phyloP scores from a whole-genome alignment of 2,113 vertebrate species.

The Campylomormyrus numenius region DNA sequence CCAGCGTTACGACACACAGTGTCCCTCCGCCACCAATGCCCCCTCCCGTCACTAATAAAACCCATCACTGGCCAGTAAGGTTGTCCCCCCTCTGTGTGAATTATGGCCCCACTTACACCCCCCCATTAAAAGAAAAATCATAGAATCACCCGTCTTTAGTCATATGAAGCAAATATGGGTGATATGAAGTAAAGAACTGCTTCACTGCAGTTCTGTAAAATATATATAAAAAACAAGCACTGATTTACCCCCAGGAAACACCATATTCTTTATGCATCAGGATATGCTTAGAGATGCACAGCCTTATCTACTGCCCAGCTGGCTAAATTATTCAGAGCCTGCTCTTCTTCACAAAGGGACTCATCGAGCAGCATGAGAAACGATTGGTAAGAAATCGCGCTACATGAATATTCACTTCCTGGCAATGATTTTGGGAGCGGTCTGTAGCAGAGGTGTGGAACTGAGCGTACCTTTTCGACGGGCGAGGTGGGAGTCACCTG shows the following conservation, averaged over 20 bases:
- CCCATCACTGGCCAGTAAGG: not conserved
- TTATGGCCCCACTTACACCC: no score
- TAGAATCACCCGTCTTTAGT: not conserved
- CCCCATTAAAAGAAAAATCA: no score
- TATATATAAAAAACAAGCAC: not conserved
- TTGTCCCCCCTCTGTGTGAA: not conserved
- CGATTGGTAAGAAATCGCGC: not conserved
- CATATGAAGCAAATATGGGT: no score
- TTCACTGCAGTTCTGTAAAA: not conserved
- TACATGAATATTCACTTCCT: not conserved
- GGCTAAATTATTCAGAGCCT: not conserved
- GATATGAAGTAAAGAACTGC: not conserved
- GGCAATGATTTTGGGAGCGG: not conserved
- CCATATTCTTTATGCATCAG: not conserved
- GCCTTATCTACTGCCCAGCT: not conserved
- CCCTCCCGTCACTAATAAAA: not conserved
- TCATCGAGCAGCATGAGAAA: not conserved
- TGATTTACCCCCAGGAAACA: not conserved
- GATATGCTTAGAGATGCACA: not conserved
- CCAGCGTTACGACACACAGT: not conserved
- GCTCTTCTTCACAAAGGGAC: not conserved
- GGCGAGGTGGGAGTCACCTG: slow-evolving; percentile 83
- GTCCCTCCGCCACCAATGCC: not conserved
- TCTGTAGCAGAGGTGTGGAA: not conserved
- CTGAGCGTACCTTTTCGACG: slow-evolving; percentile 79